Percentiles rank a stretch among this genome's conserved stretches.
phyloP scores from a whole-genome alignment of 2,113 vertebrate species.

The Spea multiplicata region DNA sequence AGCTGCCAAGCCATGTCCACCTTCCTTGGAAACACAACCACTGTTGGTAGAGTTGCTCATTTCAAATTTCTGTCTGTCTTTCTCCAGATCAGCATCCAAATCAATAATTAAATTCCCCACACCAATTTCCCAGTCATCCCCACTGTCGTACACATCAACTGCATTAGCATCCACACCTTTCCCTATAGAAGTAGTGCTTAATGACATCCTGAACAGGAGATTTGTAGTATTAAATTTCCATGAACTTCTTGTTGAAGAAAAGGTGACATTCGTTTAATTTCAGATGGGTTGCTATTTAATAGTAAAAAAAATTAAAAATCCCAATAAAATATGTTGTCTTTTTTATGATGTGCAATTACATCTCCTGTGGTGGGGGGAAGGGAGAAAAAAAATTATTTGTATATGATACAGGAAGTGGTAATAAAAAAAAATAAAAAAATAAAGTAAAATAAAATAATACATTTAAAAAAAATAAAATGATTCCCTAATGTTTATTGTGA shows the following conservation, averaged over 20 bases:
- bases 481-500: conserved; percentile 24
- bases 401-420: conserved; percentile 49
- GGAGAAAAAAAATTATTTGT: conserved; percentile 51
- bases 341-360: conserved; percentile 41
- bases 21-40: conserved; percentile 76
- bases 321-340: conserved; percentile 42
- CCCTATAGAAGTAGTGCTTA: conserved; percentile 77
- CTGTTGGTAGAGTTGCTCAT: conserved; percentile 84
- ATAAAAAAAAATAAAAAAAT: not conserved
- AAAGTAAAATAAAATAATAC: too few species aligned
- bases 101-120: conserved; percentile 87
- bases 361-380: conserved; percentile 65
- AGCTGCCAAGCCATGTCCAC: conserved; percentile 74
- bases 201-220: conserved; percentile 82
- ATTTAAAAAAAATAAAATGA: conserved; percentile 6
- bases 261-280: conserved; percentile 81
- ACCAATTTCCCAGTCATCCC: conserved; percentile 85
- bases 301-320: conserved; percentile 42
- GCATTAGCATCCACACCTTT: conserved; percentile 82
- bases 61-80: conserved; percentile 91
- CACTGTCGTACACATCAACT: conserved; percentile 83
- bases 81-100: conserved; percentile 91
- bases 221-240: conserved; percentile 74
- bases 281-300: conserved; percentile 59
- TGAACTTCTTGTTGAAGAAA: conserved; percentile 74